A percentile compares a stretch with the other conserved stretches of the same genome.
These are phyloP conservation scores for Cercocebus atys DNA, from an alignment of 2,113 vertebrate genomes.

Conservation along the genomic window DNA sequence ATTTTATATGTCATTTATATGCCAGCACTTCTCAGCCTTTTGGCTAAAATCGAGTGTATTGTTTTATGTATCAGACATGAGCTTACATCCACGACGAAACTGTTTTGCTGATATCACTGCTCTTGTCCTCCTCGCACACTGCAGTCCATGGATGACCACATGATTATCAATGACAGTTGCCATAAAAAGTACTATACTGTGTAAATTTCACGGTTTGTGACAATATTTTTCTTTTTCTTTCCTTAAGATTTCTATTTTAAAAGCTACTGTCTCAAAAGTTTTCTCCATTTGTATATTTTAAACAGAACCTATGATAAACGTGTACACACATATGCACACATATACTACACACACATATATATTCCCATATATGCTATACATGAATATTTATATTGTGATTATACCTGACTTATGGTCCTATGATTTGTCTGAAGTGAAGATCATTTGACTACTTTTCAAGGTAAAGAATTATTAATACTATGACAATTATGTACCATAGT, in stretches of 20 bases:
- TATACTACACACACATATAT: not conserved
- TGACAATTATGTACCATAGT: not conserved
- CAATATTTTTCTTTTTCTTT: not conserved
- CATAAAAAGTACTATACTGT: not conserved
- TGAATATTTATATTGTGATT: conserved; percentile 5
- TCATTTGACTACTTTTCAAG: conserved; percentile 20
- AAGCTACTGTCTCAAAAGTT: not conserved
- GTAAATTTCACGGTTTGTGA: not conserved
- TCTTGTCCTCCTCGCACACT: not conserved
- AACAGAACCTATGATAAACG: conserved; percentile 23
- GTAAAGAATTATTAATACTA: not conserved
- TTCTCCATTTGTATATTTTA: conserved; percentile 23
- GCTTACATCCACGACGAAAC: not conserved
- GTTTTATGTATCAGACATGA: not conserved
- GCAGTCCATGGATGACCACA: not conserved
- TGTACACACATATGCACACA: not conserved
- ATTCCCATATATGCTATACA: not conserved
- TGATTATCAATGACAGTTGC: not conserved
- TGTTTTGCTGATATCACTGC: not conserved
- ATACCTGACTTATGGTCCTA: not conserved
- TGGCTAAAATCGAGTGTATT: not conserved
- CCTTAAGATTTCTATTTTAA: not conserved
- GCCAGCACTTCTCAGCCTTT: not conserved
- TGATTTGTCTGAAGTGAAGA: conserved; percentile 13
- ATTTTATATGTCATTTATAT: not conserved